These are phyloP conservation scores for Oriolus oriolus DNA, from an alignment of 2,113 vertebrate genomes.

Conservation along the genomic window DNA sequence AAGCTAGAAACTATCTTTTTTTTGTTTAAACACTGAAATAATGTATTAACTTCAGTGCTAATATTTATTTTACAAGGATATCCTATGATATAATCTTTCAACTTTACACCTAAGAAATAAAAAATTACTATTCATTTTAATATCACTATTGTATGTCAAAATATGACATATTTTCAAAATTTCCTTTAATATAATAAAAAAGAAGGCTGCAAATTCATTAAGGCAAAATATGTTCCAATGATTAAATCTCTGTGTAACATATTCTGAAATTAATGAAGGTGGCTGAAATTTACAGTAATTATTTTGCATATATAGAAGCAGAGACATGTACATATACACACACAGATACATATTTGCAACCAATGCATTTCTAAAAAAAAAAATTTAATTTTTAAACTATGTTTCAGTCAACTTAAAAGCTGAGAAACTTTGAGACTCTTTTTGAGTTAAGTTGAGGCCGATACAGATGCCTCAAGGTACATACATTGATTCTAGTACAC, in stretches of 20 bases:
- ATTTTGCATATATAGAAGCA: background rate
- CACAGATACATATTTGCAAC: background rate
- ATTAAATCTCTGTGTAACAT: background rate
- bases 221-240: background rate
- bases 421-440: background rate
- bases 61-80: background rate
- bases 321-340: background rate
- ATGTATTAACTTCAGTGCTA: background rate
- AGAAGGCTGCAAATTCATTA: background rate
- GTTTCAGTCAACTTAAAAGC: background rate
- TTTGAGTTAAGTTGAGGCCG: background rate
- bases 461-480: rapidly evolving
- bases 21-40: background rate
- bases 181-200: background rate
- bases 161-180: background rate
- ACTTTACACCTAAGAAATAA: background rate
- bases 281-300: background rate
- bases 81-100: background rate
- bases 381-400: background rate
- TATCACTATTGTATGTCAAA: background rate
- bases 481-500: background rate
- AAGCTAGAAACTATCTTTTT: background rate
- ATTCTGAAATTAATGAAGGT: background rate
- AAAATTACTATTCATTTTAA: background rate
- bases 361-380: background rate